Evolutionary conservation across 2,113 vertebrate species (phyloP), one percentile per base, ranked within the genome.

Genomic region (Nibea albiflora): DNA sequence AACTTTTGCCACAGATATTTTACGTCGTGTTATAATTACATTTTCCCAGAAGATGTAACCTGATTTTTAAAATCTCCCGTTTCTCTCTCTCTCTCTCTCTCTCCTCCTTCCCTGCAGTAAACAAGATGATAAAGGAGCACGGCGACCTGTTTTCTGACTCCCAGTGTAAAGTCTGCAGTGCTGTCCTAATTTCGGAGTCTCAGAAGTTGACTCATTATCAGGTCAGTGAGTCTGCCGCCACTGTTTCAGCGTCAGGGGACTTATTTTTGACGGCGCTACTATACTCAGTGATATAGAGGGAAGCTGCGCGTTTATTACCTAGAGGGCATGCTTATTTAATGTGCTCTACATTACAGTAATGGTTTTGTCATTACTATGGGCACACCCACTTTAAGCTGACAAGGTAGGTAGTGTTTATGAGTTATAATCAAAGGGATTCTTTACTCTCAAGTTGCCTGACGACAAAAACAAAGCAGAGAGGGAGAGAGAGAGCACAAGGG

Each of bases 161-260:
- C 20, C 96, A 97, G 85, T 99, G 98, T 93, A 98, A 97, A 95
- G 96, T 99, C 83, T 99, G 98, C 94, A 98, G 95, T 28, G 98
- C 98, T 69, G 94, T 97, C 90, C 96, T 99, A 61, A 99, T 97
- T 91, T 99, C 98, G 1, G 96, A 99, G 86, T 99, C 98, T 50
- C 98, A 99, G 94, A 97, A 98, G 88, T 95, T 99, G 89, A 97
- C 98, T 65, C 98, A 99, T 91, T 99, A 99, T 90, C 98, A 98
- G 97, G 98, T 99, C 94, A 86, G 95, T 84, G 76, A 81, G 31
- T 50, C 39, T 79, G 64, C 52, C 70, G 73, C n/a, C 66, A 26
- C 49, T 28, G 5, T 79, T 61, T 0, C 35, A 16, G 1, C 19
- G 63, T 66, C 61, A 24, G 14, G 64, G 57, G 73, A 81, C 24